These are phyloP conservation scores for Ophraella communa DNA, from an alignment of 2,888 invertebrate genomes.

Conservation along the genomic window DNA sequence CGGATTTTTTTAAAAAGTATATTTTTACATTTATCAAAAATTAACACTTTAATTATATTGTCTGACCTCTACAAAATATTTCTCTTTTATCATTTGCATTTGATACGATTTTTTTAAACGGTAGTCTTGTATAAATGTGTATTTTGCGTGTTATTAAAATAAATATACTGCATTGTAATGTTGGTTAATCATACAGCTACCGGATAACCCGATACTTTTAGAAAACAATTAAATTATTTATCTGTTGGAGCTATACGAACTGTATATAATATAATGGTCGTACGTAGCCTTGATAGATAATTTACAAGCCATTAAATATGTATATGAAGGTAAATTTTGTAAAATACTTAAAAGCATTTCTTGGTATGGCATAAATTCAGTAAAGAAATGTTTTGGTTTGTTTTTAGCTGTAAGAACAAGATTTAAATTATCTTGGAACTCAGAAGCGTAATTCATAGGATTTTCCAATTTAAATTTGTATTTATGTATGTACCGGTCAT, in stretches of 20 bases:
- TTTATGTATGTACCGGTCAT: too few relatives aligned
- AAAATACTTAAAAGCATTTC: not conserved
- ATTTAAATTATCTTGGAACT: too few relatives aligned
- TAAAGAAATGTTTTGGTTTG: not conserved
- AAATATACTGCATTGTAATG: not conserved
- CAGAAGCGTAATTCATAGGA: too few relatives aligned
- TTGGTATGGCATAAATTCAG: not conserved
- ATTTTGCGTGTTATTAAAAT: not conserved
- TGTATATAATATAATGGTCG: too few relatives aligned
- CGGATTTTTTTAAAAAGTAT: too few relatives aligned
- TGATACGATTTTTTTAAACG: not conserved
- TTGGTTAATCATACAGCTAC: not conserved
- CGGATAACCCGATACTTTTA: not conserved
- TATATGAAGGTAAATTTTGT: too few relatives aligned
- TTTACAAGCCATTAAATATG: not conserved
- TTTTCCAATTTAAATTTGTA: too few relatives aligned
- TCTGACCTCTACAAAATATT: too few relatives aligned
- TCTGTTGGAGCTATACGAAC: too few relatives aligned
- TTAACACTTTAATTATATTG: too few relatives aligned
- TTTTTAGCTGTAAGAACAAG: too few relatives aligned
- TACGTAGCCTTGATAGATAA: not conserved
- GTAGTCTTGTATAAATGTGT: not conserved
- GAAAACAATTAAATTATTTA: not conserved
- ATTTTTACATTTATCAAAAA: too few relatives aligned
- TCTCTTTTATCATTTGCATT: not conserved